These are phyloP conservation scores for Diorhabda carinulata DNA, from an alignment of 1,140 invertebrate species.

Conservation along the genomic window DNA sequence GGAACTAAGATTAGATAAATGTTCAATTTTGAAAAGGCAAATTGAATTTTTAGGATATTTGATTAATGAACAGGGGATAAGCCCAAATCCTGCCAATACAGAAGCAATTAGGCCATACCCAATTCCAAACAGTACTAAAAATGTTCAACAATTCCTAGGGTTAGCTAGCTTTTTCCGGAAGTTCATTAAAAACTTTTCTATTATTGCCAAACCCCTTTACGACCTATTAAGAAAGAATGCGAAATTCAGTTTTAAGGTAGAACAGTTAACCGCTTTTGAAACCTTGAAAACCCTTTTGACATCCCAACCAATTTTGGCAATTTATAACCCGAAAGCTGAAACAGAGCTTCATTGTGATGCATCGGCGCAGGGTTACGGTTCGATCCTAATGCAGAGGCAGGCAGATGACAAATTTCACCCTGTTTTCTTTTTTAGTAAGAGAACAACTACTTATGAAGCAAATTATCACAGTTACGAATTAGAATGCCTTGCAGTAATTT, in stretches of 20 bases:
- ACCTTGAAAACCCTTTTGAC: constrained; percentile 23
- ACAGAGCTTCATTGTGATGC: constrained; percentile 27
- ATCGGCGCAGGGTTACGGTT: constrained; percentile 6
- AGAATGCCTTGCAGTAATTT: constrained; percentile 49
- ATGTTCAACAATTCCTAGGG: constrained; percentile 25
- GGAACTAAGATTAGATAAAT: constrained; percentile 31
- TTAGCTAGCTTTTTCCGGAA: constrained; percentile 28
- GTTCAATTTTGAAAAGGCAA: constrained; percentile 24
- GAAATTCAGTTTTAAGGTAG: constrained; percentile 28
- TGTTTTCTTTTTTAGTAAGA: constrained; percentile 45
- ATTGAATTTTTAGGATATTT: constrained; percentile 30
- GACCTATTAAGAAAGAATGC: constrained; percentile 35
- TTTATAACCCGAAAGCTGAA: constrained; percentile 18
- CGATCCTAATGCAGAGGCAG: constrained; percentile 22
- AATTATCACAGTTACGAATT: constrained; percentile 47
- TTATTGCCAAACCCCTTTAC: constrained; percentile 34
- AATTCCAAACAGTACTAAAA: constrained; percentile 17
- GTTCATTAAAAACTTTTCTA: constrained; percentile 33
- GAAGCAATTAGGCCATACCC: constrained; percentile 23
- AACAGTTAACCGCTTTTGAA: constrained; percentile 32
- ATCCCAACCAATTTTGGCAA: constrained; percentile 17
- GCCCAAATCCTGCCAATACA: constrained; percentile 16
- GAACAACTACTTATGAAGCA: constrained; percentile 41
- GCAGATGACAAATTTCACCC: constrained; percentile 32
- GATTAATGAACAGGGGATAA: constrained; percentile 24